These are phyloP conservation scores for Syngnathus acus DNA, from an alignment of 2,797 vertebrate genomes.

Conservation along the genomic window DNA sequence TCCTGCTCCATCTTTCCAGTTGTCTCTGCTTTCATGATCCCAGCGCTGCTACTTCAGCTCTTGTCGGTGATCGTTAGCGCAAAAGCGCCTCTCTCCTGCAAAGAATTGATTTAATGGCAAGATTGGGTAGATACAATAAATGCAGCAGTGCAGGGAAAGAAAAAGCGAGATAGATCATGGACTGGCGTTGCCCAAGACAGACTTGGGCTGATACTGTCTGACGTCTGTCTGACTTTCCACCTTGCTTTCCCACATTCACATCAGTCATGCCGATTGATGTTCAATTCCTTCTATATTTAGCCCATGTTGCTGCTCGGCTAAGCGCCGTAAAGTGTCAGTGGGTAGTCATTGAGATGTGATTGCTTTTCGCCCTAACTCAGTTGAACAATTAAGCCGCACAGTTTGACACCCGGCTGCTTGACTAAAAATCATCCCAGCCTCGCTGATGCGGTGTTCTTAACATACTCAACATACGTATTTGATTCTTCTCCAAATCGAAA, in stretches of 20 bases:
- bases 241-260: constrained; percentile 6
- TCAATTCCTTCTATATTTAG: constrained; percentile 20
- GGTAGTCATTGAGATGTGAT: constrained; percentile 3
- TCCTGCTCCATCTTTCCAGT: constrained; percentile 39
- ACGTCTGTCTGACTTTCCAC: neutral
- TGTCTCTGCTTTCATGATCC: constrained; percentile 57
- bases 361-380: neutral
- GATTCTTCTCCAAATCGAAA: too few relatives aligned
- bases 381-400: constrained; percentile 9
- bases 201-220: too few relatives aligned
- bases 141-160: constrained; percentile 59
- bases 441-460: too few relatives aligned
- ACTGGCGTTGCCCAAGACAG: constrained; percentile 1
- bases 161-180: constrained; percentile 69
- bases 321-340: neutral
- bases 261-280: constrained; percentile 10
- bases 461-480: too few relatives aligned
- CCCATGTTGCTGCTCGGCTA: neutral
- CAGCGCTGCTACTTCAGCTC: constrained; percentile 30
- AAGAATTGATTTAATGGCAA: constrained; percentile 76
- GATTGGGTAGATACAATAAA: constrained; percentile 68
- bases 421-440: constrained; percentile 1
- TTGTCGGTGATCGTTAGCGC: constrained; percentile 56
- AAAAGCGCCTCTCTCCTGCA: constrained; percentile 68
- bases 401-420: constrained; percentile 12